phyloP scores from a whole-genome alignment of 2,113 vertebrate genomes.

The Okapia johnstoni region DNA sequence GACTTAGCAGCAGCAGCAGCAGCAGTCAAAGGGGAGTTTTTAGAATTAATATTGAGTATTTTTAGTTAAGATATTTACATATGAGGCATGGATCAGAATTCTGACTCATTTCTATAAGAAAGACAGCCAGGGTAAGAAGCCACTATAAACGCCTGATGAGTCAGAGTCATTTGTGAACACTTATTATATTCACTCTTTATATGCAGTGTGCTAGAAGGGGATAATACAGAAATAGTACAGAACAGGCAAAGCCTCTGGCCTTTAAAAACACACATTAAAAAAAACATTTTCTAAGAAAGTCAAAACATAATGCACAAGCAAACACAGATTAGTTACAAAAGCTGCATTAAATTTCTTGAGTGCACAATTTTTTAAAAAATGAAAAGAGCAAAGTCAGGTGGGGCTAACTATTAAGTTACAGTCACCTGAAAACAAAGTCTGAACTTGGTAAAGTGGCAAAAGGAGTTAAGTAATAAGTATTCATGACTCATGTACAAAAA shows the following conservation, averaged over 20 bases:
- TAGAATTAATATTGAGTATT: not conserved
- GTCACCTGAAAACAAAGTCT: conserved; percentile 9
- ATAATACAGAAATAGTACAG: not conserved
- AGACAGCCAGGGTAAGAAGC: not conserved
- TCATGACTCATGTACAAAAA: not conserved
- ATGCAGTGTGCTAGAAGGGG: not conserved
- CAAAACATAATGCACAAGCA: not conserved
- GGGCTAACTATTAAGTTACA: not conserved
- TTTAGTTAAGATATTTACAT: not conserved
- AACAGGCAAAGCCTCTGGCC: not conserved
- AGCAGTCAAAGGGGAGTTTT: not conserved
- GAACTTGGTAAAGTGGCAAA: not conserved
- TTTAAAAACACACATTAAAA: not conserved
- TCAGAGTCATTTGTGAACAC: not conserved
- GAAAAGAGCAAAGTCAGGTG: not conserved
- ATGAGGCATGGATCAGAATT: not conserved
- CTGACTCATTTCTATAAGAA: conserved; percentile 15
- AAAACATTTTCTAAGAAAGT: not conserved
- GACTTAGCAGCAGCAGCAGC: too few relatives aligned
- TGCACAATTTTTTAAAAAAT: not conserved
- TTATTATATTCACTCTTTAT: not conserved
- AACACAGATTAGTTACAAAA: not conserved
- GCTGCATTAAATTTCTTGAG: not conserved
- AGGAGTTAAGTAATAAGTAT: not conserved
- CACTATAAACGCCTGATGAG: not conserved